A percentile compares a stretch with the other conserved stretches of the same genome.
Conservation (phyloP, 2,113 vertebrate species). For the Actenoides hombroni region DNA sequence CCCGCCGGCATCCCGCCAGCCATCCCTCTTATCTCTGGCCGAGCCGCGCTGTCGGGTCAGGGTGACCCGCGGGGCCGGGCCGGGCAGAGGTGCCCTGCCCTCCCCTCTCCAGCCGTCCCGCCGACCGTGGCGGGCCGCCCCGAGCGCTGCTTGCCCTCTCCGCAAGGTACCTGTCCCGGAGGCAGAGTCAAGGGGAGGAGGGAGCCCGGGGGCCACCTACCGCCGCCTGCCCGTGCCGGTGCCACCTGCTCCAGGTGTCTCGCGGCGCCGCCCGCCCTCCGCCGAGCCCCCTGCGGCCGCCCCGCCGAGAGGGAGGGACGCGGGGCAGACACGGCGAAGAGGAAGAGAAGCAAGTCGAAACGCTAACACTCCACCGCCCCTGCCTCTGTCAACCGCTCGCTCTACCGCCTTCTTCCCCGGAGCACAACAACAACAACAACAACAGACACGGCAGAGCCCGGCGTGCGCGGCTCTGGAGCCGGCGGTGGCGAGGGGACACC, state of each 20-base stretch:
- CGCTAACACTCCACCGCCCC: neutral
- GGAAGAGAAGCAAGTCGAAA: neutral
- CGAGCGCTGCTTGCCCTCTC: neutral
- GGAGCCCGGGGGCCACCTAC: neutral
- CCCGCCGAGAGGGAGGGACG: neutral
- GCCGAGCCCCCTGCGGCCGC: neutral
- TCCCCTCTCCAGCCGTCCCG: neutral
- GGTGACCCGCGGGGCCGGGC: neutral
- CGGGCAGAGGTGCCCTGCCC: neutral
- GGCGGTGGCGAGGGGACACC: neutral
- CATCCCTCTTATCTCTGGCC: neutral
- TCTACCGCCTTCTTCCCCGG: neutral
- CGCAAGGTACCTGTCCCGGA: neutral
- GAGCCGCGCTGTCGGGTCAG: neutral
- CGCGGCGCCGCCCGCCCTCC: neutral
- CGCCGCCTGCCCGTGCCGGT: neutral
- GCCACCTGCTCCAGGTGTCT: slow-evolving; percentile 24
- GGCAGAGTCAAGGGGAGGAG: neutral
- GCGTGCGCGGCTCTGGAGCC: neutral
- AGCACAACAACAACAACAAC: slow-evolving; percentile 31
- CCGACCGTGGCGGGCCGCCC: neutral
- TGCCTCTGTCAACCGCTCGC: neutral
- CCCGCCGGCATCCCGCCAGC: accelerated
- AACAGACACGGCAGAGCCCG: neutral
- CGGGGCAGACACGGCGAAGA: neutral